Base-by-base conservation (phyloP, 2,113 vertebrate genomes). In the Gulo gulo region DNA sequence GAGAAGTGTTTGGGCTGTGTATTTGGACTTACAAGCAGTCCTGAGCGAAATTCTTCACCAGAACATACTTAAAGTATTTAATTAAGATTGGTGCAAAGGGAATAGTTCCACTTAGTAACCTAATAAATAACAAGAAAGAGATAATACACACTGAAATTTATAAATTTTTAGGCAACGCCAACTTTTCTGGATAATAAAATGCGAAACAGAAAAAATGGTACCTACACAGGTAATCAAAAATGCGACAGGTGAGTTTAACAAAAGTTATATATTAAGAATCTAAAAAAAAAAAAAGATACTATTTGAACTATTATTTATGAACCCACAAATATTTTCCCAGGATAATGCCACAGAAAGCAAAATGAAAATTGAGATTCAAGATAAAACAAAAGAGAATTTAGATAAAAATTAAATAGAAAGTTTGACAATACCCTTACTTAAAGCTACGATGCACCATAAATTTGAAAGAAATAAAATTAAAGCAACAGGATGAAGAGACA, bases 151-250 rank as follows among this genome's bases (percentile, higher is more conserved):
- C 9, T 82, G 65, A 74, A 92, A 88, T 69, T 87, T 50, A 76
- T 42, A 95, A 74, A 85, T n/a, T 82, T 74, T 76, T 52, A 88
- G 57, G 26, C 11, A 88, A 59, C 21, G 87, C 6, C 47, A 84
- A 78, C 13, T 82, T 88, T 91, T 74, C 74, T 76, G 31, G 20
- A 36, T 87, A 80, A 94, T 91, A 63, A 96, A 96, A 94, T 81
- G 81, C 9, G 42, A 89, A 73, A 42, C 29, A 81, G n/a, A 82
- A 83, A 87, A 96, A 83, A 82, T 57, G 2, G 76, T n/a, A 71
- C 18, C 91, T 21, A 52, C 6, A 47, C 20, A 61, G 79, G 61
- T 39, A 78, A 18, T 94, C 2, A 9, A 42, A 92, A 95, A 76
- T 78, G 47, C 71, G 61, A 96, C 50, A 93, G 79, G 59, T 42